A percentile compares a stretch with the other conserved stretches of the same genome.
Evolutionary conservation across 2,888 invertebrate genomes (phyloP).

Genomic region (Trypoxylon attenuatum): DNA sequence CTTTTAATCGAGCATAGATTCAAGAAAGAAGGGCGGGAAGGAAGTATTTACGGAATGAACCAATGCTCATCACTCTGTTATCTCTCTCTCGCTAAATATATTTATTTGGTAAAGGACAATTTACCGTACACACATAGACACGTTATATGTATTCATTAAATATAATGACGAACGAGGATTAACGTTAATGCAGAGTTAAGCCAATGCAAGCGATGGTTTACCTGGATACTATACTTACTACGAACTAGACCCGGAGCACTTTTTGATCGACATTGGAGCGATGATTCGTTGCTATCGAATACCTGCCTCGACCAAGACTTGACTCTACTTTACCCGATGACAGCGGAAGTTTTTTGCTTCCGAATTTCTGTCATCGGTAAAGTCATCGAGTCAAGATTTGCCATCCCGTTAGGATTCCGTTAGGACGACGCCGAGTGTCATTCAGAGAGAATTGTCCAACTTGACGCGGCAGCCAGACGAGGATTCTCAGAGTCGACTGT

Average conservation of each 20-base stretch:
- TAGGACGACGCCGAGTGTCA: background rate
- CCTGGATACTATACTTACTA: background rate
- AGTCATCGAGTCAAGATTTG: background rate
- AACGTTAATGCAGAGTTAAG: constrained; percentile 6
- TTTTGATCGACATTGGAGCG: background rate
- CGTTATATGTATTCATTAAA: constrained; percentile 48
- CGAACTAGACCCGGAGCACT: background rate
- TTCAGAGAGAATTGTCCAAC: background rate
- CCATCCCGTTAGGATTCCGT: background rate
- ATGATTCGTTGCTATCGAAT: background rate
- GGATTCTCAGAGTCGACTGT: constrained; percentile 13
- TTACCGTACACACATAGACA: constrained; percentile 57
- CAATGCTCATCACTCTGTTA: too few species aligned
- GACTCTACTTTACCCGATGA: background rate
- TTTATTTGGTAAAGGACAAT: constrained; percentile 60
- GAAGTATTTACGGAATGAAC: too few species aligned
- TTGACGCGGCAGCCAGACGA: background rate
- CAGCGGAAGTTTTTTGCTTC: too few species aligned
- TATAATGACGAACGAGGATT: constrained; percentile 15
- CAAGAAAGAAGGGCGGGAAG: too few species aligned
- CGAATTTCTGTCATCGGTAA: background rate
- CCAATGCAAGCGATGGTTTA: background rate
- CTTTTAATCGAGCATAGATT: too few species aligned
- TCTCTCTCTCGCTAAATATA: constrained; percentile 45
- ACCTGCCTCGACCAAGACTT: background rate